Evolutionary conservation across 1,140 invertebrate genomes (phyloP), one percentile per base, ranked within the genome.

Genomic region (Lethrus apterus): DNA sequence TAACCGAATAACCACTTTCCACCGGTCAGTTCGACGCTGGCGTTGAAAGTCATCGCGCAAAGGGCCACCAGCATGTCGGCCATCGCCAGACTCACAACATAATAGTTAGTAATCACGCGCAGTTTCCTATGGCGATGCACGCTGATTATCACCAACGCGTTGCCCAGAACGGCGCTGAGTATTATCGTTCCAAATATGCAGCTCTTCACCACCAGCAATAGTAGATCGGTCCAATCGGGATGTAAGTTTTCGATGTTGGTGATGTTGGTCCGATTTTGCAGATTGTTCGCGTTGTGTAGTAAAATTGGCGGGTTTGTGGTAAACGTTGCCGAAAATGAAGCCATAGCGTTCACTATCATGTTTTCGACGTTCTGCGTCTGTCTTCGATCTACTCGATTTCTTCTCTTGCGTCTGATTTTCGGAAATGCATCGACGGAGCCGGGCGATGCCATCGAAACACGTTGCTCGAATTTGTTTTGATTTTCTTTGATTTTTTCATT

Each of bases 1-100:
- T 80, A 75, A 1, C 88, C 86, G 63, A 96, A 94, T 44, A 90
- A 67, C 93, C 93, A 97, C 49, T 68, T 69, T 23, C 80, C 70
- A 21, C 80, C 80, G 17, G 81, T 84, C 2, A 93, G 63, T 60
- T 89, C 84, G 4, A 89, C 79, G 57, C 83, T 87, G 14, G 90
- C 89, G 69, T 94, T 96, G 69, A 96, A 96, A n/a, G 87, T 91
- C 93, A 92, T 93, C 19, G 88, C 89, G 59, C 91, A 86, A 14
- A 93, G 70, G 3, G 92, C 92, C 5, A 97, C 93, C 14, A 94
- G 70, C 65, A 93, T 81, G 64, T 96, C 93, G 3, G 93, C 92
- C 55, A 90, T 82, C 0, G 93, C 89, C 14, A 96, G 69, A 21
- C 89, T 93, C 18, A 95, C 91, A 40, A 97, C 90, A 70, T 95